Percentiles rank a stretch among this genome's conserved stretches.
These are phyloP conservation scores for Nothura maculosa DNA, from an alignment of 2,797 vertebrate genomes.

Conservation along the genomic window DNA sequence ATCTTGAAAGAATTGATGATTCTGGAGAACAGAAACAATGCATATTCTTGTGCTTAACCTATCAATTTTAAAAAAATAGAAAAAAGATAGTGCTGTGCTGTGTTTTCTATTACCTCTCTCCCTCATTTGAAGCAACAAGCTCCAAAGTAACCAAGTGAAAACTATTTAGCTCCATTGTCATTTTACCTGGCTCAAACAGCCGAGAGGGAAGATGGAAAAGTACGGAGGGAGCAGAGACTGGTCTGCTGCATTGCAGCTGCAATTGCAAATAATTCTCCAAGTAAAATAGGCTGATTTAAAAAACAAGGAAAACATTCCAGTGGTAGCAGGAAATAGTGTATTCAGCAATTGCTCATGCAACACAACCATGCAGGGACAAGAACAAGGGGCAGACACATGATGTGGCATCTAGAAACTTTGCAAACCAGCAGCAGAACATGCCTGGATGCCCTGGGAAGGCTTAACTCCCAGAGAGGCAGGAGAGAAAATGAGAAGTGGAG, in stretches of 20 bases:
- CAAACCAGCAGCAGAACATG: neutral
- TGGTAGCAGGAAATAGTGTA: neutral
- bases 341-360: neutral
- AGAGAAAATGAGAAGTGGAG: neutral
- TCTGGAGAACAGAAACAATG: neutral
- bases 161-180: neutral
- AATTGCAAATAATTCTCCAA: neutral
- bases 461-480: neutral
- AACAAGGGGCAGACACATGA: neutral
- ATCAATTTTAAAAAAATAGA: neutral
- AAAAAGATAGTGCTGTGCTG: neutral
- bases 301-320: neutral
- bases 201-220: neutral
- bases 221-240: neutral
- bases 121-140: neutral
- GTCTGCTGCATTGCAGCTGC: neutral
- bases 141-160: neutral
- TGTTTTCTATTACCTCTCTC: neutral
- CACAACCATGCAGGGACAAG: neutral
- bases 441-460: accelerated
- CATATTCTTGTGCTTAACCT: neutral
- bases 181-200: neutral
- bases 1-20: neutral
- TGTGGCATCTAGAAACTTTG: neutral
- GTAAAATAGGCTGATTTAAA: neutral